Evolutionary conservation across 64 coral and sea anemone species (phyloP).

Genomic region (Montipora cactus): DNA sequence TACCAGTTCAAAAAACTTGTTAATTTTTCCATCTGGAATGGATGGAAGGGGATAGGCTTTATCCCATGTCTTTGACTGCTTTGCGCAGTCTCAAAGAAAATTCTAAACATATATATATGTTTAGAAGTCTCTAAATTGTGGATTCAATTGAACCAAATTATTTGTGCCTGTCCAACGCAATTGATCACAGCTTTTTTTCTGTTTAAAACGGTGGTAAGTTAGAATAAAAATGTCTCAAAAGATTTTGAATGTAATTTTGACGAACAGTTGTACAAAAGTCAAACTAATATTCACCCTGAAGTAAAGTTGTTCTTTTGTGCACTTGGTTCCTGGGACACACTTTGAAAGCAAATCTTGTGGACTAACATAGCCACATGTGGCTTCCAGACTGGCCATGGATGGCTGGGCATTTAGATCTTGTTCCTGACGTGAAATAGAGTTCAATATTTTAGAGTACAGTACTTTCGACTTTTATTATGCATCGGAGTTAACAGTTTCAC

Average conservation of each 20-base stretch:
- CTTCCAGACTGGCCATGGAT: neutral
- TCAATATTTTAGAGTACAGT: too few species aligned
- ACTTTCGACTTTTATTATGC: too few species aligned
- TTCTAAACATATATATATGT: neutral
- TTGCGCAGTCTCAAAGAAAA: slow-evolving; percentile 35
- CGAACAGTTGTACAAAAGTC: neutral
- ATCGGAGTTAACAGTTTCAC: neutral
- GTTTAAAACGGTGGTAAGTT: neutral
- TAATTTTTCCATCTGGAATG: slow-evolving; percentile 25
- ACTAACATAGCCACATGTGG: neutral
- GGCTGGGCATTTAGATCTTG: neutral
- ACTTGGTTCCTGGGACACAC: neutral
- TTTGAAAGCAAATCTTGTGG: neutral
- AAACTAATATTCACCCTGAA: neutral
- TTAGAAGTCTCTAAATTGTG: neutral
- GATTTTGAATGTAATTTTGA: neutral
- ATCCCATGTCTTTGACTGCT: slow-evolving; percentile 35
- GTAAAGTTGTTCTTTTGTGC: neutral
- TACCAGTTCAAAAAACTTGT: slow-evolving; percentile 30
- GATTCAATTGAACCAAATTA: too few species aligned
- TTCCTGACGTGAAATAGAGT: neutral
- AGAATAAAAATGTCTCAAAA: neutral
- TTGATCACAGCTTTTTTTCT: neutral
- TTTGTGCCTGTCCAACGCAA: too few species aligned
- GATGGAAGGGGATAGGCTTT: neutral